These are phyloP conservation scores for Parthenolecanium corni DNA, from an alignment of 2,888 invertebrate genomes.

Conservation along the genomic window DNA sequence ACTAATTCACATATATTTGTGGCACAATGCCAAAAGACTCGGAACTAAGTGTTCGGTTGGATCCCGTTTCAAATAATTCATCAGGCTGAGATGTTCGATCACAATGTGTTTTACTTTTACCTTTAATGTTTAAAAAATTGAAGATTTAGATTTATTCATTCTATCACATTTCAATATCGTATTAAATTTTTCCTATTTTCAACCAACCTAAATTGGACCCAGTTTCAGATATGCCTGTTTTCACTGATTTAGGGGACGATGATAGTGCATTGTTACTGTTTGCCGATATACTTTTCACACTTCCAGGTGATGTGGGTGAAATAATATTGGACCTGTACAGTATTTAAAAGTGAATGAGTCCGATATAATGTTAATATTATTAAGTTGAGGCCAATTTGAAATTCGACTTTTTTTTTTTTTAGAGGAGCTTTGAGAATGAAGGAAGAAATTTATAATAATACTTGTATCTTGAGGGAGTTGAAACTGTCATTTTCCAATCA, in stretches of 20 bases:
- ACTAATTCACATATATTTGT: conserved; percentile 27
- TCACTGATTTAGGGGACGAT: conserved; percentile 3
- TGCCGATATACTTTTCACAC: conserved; percentile 1
- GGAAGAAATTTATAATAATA: neutral
- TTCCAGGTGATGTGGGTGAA: conserved; percentile 22
- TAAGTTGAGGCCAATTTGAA: too few species aligned
- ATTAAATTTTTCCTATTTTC: neutral
- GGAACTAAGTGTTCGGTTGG: conserved; percentile 29
- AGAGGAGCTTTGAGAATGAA: too few species aligned
- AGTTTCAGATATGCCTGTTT: conserved; percentile 5
- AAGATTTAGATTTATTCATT: neutral
- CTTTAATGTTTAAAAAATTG: neutral
- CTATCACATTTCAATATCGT: neutral
- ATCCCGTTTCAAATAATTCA: conserved; percentile 17
- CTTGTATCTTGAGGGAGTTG: conserved; percentile 18
- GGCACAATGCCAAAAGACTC: conserved; percentile 30
- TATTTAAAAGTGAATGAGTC: too few species aligned
- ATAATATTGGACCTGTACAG: neutral
- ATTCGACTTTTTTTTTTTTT: too few species aligned
- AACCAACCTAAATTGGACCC: conserved; percentile 5
- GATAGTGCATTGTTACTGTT: neutral
- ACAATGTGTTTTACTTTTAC: conserved; percentile 5
- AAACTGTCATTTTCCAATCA: conserved; percentile 14
- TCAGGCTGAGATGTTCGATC: conserved; percentile 9
- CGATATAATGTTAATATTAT: too few species aligned